Evolutionary conservation across 2,888 invertebrate genomes (phyloP).

Genomic region (Tetranychus truncatus): DNA sequence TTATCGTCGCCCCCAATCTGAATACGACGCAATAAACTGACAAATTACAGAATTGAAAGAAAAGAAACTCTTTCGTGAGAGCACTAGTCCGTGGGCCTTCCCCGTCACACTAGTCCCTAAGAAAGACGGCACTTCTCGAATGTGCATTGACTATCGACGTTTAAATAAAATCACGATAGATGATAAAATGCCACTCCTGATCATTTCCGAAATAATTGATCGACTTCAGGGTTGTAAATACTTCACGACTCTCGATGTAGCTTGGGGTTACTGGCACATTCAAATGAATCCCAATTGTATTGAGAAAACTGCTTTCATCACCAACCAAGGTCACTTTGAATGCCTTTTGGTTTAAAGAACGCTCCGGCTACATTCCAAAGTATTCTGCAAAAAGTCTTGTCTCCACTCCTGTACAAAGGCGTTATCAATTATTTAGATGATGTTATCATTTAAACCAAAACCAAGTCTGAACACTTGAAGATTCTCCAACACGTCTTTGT

Average conservation of each 20-base stretch:
- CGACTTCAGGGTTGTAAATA: not conserved
- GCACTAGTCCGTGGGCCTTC: not conserved
- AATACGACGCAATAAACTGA: not conserved
- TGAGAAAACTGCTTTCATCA: slow-evolving; percentile 13
- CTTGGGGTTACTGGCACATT: slow-evolving; percentile 14
- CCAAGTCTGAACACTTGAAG: slow-evolving; percentile 2
- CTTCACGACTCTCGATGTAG: slow-evolving; percentile 12
- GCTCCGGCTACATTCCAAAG: slow-evolving; percentile 11
- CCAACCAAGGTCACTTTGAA: slow-evolving; percentile 3
- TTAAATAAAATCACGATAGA: not conserved
- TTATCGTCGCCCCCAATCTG: not conserved
- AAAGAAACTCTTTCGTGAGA: not conserved
- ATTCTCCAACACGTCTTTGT: not conserved
- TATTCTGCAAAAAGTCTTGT: slow-evolving; percentile 5
- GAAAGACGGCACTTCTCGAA: not conserved
- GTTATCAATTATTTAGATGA: not conserved
- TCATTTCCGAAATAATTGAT: not conserved
- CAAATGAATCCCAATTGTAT: not conserved
- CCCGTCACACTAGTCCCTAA: not conserved
- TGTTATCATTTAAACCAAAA: slow-evolving; percentile 1
- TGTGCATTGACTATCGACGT: not conserved
- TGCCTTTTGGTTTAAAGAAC: slow-evolving; percentile 15
- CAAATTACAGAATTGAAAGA: not conserved
- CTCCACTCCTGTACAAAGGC: not conserved
- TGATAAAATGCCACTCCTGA: not conserved